Evolutionary conservation across 2,113 vertebrate genomes (phyloP).

Genomic region (Stegostoma tigrinum): DNA sequence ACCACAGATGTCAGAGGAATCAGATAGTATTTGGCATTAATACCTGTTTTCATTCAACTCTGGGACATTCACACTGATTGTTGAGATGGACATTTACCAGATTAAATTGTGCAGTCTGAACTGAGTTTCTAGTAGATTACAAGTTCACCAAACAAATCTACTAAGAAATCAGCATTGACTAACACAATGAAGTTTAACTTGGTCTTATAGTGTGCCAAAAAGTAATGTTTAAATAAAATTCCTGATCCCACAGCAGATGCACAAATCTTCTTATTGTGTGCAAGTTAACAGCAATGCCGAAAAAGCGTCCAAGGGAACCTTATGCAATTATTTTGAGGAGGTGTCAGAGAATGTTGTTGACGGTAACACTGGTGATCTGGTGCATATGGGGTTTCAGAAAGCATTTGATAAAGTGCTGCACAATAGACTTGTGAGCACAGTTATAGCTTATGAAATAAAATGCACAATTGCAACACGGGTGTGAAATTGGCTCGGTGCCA

Average conservation of each 20-base stretch:
- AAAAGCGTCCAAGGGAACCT: background rate
- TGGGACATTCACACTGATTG: background rate
- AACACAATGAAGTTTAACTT: background rate
- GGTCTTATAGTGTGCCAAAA: background rate
- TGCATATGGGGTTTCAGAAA: background rate
- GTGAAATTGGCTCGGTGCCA: background rate
- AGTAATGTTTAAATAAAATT: background rate
- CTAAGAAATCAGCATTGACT: constrained; percentile 3
- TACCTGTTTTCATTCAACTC: background rate
- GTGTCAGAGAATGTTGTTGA: background rate
- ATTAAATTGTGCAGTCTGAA: background rate
- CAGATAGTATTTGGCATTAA: background rate
- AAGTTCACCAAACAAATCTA: constrained; percentile 21
- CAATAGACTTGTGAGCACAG: background rate
- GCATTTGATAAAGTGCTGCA: background rate
- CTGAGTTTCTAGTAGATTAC: background rate
- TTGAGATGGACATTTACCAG: background rate
- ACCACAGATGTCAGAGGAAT: constrained; percentile 10
- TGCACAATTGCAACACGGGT: background rate
- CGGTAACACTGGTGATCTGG: background rate
- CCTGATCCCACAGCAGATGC: background rate
- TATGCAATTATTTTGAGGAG: background rate
- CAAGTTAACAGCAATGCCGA: background rate
- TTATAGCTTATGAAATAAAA: background rate
- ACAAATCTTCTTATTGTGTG: background rate